Evolutionary conservation across 2,113 vertebrate species (phyloP).

Genomic region (Dicrurus megarhynchus): DNA sequence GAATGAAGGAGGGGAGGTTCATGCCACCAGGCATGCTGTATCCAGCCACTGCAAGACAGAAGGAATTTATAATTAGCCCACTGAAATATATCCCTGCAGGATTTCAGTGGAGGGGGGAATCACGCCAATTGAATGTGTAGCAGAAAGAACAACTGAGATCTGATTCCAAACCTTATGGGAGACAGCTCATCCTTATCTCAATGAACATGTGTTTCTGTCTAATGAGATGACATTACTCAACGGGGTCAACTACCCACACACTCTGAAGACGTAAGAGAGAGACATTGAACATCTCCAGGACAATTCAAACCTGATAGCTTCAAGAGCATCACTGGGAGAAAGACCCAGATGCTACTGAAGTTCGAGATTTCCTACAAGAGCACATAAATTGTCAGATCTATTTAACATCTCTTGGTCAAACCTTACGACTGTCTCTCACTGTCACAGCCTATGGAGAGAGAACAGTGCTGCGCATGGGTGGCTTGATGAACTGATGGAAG

Average conservation of each 20-base stretch:
- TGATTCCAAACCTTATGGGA: conserved; percentile 17
- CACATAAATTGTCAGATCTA: not conserved
- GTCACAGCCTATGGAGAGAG: not conserved
- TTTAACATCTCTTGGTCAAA: not conserved
- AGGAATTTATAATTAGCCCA: conserved; percentile 63
- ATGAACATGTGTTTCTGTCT: not conserved
- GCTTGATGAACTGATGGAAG: not conserved
- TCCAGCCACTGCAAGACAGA: conserved; percentile 45
- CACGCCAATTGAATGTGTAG: not conserved
- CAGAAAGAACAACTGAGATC: conserved; percentile 7
- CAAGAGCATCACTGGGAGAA: not conserved
- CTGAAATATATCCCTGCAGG: conserved; percentile 51
- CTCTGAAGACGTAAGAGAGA: not conserved
- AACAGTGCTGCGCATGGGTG: not conserved
- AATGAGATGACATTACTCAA: not conserved
- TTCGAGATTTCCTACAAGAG: not conserved
- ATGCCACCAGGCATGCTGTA: conserved; percentile 47
- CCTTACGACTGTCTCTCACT: not conserved
- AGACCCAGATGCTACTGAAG: not conserved
- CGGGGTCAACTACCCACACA: not conserved
- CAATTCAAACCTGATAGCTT: not conserved
- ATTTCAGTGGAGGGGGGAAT: not conserved
- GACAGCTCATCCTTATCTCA: not conserved
- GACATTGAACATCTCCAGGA: not conserved
- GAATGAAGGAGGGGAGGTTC: conserved; percentile 46